Evolutionary conservation across 2,888 invertebrate species (phyloP), one percentile per base, ranked within the genome.

Genomic region (Gasteruption jaculator): DNA sequence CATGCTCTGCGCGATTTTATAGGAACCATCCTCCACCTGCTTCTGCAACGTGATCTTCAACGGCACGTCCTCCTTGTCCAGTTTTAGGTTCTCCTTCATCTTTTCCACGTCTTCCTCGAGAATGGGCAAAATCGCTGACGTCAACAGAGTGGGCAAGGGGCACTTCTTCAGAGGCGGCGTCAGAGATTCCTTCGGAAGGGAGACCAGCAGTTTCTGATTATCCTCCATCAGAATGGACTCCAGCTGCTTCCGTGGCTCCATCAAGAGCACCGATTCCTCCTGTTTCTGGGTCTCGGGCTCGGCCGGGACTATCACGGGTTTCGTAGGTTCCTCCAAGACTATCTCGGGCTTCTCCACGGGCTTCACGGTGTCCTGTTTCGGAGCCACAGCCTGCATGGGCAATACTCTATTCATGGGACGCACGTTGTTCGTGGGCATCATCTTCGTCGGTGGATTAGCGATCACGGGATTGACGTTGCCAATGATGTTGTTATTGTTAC

Each of bases 401-500:
- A 87, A 61, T 2, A 87, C 87, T 48, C 87, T 76, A 61, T 85
- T 87, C 76, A 86, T 87, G 27, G 87, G 87, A 43, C 86, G 74
- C 68, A 53, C 55, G 32, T 50, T 59, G 38, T 47, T 58, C 39
- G 51, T 56, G n/a, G 63, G 52, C 60, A 65, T 62, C 5, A 56
- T 56, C 11, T 66, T 75, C 69, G 52, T 59, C 63, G 49, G 58
- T 65, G 54, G 58, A 70, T 27, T 69, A 55, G 58, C 70, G 70
- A 19, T 74, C 65, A 53, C 71, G 70, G 51, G 49, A 37, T 41
- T 54, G 34, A 41, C 52, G 30, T 38, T 52, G 26, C 48, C 33
- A 39, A 45, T 57, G 22, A 50, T 31, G 36, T 45, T 55, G 31
- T 42, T 41, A 35, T 47, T 52, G 33, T 52, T 59, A 19, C 49